phyloP scores from a whole-genome alignment of 2,888 invertebrate genomes.

The Fragum whitleyi region DNA sequence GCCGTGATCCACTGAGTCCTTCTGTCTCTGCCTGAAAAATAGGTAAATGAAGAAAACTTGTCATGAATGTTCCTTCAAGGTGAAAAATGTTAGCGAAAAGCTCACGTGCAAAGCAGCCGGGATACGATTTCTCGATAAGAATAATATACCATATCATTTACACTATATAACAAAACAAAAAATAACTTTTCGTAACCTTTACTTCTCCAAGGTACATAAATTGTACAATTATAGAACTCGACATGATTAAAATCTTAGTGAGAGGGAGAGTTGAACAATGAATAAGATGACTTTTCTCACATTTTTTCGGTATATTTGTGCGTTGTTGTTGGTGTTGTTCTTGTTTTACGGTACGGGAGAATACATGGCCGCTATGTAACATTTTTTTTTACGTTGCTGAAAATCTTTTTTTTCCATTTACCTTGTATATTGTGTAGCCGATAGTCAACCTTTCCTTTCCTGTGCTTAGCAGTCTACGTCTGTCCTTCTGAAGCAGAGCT shows the following conservation, averaged over 20 bases:
- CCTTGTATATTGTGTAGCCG: conserved; percentile 97
- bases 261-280: too few relatives aligned
- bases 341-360: too few relatives aligned
- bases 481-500: conserved; percentile 98
- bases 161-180: not conserved
- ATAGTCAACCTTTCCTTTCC: conserved; percentile 97
- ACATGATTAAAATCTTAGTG: too few relatives aligned
- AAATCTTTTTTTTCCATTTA: conserved; percentile 84
- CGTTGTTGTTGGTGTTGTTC: too few relatives aligned
- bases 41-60: not conserved
- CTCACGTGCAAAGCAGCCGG: not conserved
- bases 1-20: conserved; percentile 86
- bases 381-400: too few relatives aligned
- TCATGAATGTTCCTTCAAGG: not conserved
- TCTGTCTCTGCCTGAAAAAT: conserved; percentile 40
- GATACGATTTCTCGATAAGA: not conserved
- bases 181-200: not conserved
- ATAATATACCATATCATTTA: not conserved
- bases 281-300: too few relatives aligned
- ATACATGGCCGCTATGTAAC: too few relatives aligned
- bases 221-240: too few relatives aligned
- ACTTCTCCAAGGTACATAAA: too few relatives aligned
- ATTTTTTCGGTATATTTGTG: too few relatives aligned
- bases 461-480: conserved; percentile 93
- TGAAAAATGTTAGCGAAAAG: not conserved